These are phyloP conservation scores for Dendrophyllia cribrosa DNA, from an alignment of 64 coral and sea anemone species.

Conservation along the genomic window DNA sequence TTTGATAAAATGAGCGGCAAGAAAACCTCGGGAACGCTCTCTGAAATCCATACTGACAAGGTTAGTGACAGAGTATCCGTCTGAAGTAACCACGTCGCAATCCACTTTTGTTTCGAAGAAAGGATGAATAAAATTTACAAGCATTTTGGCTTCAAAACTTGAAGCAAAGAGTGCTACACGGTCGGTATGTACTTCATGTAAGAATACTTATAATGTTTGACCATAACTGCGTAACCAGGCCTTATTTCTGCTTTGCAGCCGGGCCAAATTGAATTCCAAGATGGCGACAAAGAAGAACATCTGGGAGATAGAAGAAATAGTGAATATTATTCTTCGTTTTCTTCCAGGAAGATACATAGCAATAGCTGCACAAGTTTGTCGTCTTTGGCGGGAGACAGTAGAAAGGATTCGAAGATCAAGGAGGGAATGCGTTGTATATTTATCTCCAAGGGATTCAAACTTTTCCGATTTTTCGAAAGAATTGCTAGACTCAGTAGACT, in stretches of 20 bases:
- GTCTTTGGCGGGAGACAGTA: slow-evolving; percentile 73
- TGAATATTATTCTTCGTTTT: slow-evolving; percentile 82
- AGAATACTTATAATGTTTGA: neutral
- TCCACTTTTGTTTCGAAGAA: slow-evolving; percentile 79
- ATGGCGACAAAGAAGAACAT: slow-evolving; percentile 49
- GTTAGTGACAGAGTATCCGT: slow-evolving; percentile 79
- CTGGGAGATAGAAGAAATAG: slow-evolving; percentile 75
- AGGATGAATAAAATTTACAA: slow-evolving; percentile 79
- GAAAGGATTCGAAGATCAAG: slow-evolving; percentile 76
- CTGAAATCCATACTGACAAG: slow-evolving; percentile 64
- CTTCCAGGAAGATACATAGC: slow-evolving; percentile 71
- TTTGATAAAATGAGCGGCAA: slow-evolving; percentile 94
- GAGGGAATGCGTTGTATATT: slow-evolving; percentile 55
- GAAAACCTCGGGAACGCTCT: slow-evolving; percentile 77
- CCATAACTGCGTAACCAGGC: neutral
- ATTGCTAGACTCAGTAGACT: slow-evolving; percentile 8
- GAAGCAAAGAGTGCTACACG: neutral
- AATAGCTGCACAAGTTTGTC: slow-evolving; percentile 72
- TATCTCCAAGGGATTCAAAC: slow-evolving; percentile 8
- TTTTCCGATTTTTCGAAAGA: slow-evolving; percentile 24
- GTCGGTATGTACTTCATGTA: neutral
- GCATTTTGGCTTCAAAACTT: slow-evolving; percentile 47
- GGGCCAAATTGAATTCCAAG: slow-evolving; percentile 12
- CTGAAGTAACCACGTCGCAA: slow-evolving; percentile 72
- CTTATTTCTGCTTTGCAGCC: neutral